A percentile compares a stretch with the other conserved stretches of the same genome.
phyloP scores from a whole-genome alignment of 2,113 vertebrate genomes.

The Mandrillus leucophaeus region DNA sequence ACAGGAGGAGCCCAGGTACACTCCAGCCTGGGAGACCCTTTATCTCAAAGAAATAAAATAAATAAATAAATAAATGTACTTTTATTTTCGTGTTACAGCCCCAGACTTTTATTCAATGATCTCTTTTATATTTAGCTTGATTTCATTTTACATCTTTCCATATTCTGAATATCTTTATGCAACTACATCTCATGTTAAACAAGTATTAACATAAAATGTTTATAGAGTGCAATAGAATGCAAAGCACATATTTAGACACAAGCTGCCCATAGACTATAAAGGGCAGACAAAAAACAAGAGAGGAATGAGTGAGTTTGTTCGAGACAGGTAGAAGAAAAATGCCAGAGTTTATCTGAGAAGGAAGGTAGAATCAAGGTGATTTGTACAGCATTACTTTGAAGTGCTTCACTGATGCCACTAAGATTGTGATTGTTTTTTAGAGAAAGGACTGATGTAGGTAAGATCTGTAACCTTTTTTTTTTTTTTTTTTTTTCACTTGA shows the following conservation, averaged over 20 bases:
- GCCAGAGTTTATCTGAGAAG: not conserved
- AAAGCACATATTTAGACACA: not conserved
- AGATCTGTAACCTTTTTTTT: not conserved
- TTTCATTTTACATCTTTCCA: slow-evolving; percentile 7
- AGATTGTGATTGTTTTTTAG: not conserved
- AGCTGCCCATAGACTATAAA: not conserved
- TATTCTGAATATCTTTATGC: not conserved
- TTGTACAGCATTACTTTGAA: not conserved
- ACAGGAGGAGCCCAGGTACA: too few relatives aligned
- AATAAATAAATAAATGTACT: not conserved
- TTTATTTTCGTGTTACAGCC: slow-evolving; percentile 22
- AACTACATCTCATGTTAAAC: not conserved
- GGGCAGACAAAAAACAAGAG: not conserved
- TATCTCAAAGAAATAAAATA: too few relatives aligned
- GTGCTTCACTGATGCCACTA: not conserved
- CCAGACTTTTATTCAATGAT: not conserved
- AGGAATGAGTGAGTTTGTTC: not conserved
- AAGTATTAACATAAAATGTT: not conserved
- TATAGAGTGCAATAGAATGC: not conserved
- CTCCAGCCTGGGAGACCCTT: too few relatives aligned
- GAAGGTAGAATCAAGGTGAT: not conserved
- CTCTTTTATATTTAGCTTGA: not conserved
- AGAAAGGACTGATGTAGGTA: not conserved
- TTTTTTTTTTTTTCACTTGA: not conserved
- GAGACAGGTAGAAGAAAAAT: not conserved